phyloP scores from a whole-genome alignment of 1,140 invertebrate species.

The Pantala flavescens region DNA sequence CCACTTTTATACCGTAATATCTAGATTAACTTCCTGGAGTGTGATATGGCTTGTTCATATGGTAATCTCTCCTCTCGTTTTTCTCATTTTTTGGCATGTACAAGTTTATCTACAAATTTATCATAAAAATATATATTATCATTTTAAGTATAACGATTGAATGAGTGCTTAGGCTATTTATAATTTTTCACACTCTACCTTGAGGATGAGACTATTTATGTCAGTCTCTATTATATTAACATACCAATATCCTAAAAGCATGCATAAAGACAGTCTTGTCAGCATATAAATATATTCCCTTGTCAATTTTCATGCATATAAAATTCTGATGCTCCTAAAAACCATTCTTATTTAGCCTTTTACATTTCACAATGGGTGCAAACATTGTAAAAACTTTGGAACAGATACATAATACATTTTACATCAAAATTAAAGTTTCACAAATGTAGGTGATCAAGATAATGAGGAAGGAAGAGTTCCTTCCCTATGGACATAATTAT shows the following conservation, averaged over 20 bases:
- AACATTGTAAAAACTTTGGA: too few relatives aligned
- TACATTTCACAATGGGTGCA: too few relatives aligned
- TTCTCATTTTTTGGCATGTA: not conserved
- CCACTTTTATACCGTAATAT: not conserved
- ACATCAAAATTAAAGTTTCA: not conserved
- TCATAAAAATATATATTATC: not conserved
- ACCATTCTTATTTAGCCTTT: too few relatives aligned
- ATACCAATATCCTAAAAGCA: not conserved
- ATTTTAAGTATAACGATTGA: not conserved
- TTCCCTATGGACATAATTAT: not conserved
- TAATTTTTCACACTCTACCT: not conserved
- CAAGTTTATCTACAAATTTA: not conserved
- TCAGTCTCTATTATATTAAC: not conserved
- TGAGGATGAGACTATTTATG: not conserved
- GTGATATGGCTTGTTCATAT: not conserved
- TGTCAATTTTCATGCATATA: not conserved
- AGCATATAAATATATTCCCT: constrained; percentile 4
- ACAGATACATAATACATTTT: too few relatives aligned
- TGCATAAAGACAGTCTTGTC: not conserved
- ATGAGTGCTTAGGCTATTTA: not conserved
- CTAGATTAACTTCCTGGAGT: not conserved
- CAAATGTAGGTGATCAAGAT: not conserved
- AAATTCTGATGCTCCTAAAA: not conserved
- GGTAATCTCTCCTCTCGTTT: not conserved
- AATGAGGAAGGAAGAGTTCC: not conserved